Conservation (phyloP, 2,888 invertebrate genomes). For the Eupithecia exiguata region DNA sequence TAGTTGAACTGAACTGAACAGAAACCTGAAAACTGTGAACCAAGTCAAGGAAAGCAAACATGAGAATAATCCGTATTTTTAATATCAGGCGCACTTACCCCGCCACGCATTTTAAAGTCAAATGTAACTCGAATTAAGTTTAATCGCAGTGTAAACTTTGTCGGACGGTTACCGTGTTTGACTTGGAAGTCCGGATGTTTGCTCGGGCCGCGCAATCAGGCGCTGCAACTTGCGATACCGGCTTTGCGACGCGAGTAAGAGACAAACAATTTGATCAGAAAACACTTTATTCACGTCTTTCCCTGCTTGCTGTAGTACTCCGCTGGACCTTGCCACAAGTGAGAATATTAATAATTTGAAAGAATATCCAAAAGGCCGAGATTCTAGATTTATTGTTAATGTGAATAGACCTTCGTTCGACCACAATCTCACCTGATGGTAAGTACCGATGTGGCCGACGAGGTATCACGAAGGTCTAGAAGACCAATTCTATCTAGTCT, state of each 20-base stretch:
- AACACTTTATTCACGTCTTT: not conserved
- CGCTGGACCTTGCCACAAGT: not conserved
- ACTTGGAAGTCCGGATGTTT: slow-evolving; percentile 62
- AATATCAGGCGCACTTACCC: slow-evolving; percentile 14
- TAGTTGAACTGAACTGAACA: no score
- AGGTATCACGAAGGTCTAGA: no score
- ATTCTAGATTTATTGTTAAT: not conserved
- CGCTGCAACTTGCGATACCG: slow-evolving; percentile 34
- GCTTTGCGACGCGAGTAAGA: slow-evolving; percentile 5
- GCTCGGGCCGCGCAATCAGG: slow-evolving; percentile 67
- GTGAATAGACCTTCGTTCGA: no score
- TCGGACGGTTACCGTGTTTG: slow-evolving; percentile 54
- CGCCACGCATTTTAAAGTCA: slow-evolving; percentile 13
- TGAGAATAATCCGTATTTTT: not conserved
- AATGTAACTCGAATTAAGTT: slow-evolving; percentile 44
- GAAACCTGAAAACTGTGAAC: not conserved
- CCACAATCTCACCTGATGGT: no score
- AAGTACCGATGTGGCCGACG: no score
- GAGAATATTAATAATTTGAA: not conserved
- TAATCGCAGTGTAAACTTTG: slow-evolving; percentile 48
- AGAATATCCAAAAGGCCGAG: not conserved
- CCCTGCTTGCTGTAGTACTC: not conserved
- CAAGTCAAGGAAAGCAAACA: not conserved
- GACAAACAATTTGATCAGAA: not conserved
- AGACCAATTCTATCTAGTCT: no score